Percentiles rank a stretch among this genome's conserved stretches.
phyloP scores from a whole-genome alignment of 1,140 invertebrate genomes.

The Telenomus remus region DNA sequence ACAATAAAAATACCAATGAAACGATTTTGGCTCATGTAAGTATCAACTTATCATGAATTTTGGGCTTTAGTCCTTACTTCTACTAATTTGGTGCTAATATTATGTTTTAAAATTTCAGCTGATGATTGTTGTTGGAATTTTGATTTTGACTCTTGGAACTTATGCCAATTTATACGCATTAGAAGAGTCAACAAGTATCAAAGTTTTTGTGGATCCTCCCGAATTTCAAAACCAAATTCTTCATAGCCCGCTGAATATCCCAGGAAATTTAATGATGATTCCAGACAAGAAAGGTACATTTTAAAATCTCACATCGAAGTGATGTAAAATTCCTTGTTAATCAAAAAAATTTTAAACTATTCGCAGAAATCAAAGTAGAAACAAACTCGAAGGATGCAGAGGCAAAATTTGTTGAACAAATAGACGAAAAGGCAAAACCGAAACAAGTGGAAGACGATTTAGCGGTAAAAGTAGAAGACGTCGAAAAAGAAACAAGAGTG shows the following conservation, averaged over 20 bases:
- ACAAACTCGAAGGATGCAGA: no score
- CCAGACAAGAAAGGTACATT: slow-evolving; percentile 11
- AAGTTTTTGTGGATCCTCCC: slow-evolving; percentile 51
- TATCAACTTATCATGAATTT: neutral
- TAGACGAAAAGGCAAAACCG: slow-evolving; percentile 2
- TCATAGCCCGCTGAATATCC: slow-evolving; percentile 67
- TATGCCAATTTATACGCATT: slow-evolving; percentile 89
- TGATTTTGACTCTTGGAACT: slow-evolving; percentile 89
- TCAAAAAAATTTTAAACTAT: slow-evolving; percentile 56
- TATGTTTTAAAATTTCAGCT: no score
- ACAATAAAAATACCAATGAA: slow-evolving; percentile 84
- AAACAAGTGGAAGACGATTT: slow-evolving; percentile 56
- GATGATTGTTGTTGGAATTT: slow-evolving; percentile 84
- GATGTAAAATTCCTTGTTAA: no score
- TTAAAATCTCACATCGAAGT: no score
- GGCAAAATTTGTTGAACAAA: no score
- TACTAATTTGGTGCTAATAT: no score
- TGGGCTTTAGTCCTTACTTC: no score
- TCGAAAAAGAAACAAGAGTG: slow-evolving; percentile 50
- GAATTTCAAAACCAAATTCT: slow-evolving; percentile 67
- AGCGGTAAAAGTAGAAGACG: neutral
- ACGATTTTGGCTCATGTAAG: slow-evolving; percentile 81
- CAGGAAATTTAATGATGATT: slow-evolving; percentile 58
- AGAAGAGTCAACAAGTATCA: slow-evolving; percentile 75
- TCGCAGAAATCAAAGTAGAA: no score